Evolutionary conservation across 2,888 invertebrate genomes (phyloP), one percentile per base, ranked within the genome.

Genomic region (Chrysodeixis includens): DNA sequence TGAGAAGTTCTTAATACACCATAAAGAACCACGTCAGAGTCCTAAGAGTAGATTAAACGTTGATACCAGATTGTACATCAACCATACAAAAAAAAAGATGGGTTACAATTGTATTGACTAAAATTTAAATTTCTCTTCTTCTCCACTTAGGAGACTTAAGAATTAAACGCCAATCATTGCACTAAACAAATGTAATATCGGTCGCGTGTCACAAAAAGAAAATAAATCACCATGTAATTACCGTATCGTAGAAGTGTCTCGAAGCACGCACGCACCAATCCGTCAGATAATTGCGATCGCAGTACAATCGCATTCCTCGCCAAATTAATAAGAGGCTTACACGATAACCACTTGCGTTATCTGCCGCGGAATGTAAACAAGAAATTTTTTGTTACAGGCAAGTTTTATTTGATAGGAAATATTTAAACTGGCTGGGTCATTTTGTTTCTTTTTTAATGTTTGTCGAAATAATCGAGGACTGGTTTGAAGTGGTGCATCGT

Each of bases 311-410:
- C 64, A 65, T 71, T 67, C 69, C 46, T 62, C n/a, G 49, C 30
- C 52, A 66, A 71, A 74, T 76, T 69, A 71, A 65, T 70, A 66
- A 66, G 66, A 60, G 69, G 59, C 56, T 63, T 54, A 62, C 63
- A 51, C 46, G 62, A 57, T 70, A 69, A 56, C 14, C 56, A 53
- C 68, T 69, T 51, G 30, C 46, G 54, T 58, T 71, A 79, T 73
- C 67, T 63, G 55, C 57, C 26, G 30, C 20, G 51, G 71, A 75
- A 83, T 75, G 77, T 83, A 83, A 83, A 83, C 74, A 81, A 72
- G 62, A 72, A 7, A 78, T 76, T 74, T 69, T 63, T 73, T 70
- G 77, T 62, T 18, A 57, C 65, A 49, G 65, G 12, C 58, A 51
- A 18, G 20, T 44, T 14, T 18, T 8, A 30, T 6, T 8, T 1